Conservation (phyloP, 2,888 invertebrate species). For the Prosapia bicincta region DNA sequence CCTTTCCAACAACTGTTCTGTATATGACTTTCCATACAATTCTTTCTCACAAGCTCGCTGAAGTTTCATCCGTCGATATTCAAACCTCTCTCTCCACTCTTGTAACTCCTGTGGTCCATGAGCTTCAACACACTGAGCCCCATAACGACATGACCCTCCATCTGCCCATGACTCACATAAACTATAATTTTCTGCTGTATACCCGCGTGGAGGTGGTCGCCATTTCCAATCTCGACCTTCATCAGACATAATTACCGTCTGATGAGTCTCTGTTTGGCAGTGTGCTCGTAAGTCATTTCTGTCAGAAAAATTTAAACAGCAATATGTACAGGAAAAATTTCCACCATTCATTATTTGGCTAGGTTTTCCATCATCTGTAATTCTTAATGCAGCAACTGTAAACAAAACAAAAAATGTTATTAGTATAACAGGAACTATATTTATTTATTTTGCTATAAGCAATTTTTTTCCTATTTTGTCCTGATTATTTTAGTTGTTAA, state of each 20-base stretch:
- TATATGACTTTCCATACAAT: conserved; percentile 57
- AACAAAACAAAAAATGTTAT: too few species aligned
- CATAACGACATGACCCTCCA: conserved; percentile 59
- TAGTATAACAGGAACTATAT: too few species aligned
- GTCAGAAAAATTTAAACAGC: conserved; percentile 54
- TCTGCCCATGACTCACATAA: conserved; percentile 56
- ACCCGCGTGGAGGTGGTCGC: conserved; percentile 66
- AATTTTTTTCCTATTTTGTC: too few species aligned
- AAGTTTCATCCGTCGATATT: conserved; percentile 60
- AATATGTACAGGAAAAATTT: conserved; percentile 51
- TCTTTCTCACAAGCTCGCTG: conserved; percentile 64
- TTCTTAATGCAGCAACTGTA: conserved; percentile 16
- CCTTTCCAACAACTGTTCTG: conserved; percentile 63
- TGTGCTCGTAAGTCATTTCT: conserved; percentile 55
- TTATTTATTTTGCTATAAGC: too few species aligned
- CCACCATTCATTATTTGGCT: conserved; percentile 19
- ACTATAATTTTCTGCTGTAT: conserved; percentile 60
- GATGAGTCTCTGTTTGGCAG: conserved; percentile 61
- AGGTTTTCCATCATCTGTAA: conserved; percentile 14
- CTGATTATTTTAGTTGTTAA: too few species aligned
- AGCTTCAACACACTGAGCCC: conserved; percentile 69
- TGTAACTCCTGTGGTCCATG: conserved; percentile 66
- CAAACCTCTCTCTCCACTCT: conserved; percentile 71
- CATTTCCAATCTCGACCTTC: conserved; percentile 65
- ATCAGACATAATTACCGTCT: conserved; percentile 64